Percentiles rank a stretch among this genome's conserved stretches.
Conservation (phyloP, 92 coral and sea anemone genomes). For the Chrysogorgia sp. region DNA sequence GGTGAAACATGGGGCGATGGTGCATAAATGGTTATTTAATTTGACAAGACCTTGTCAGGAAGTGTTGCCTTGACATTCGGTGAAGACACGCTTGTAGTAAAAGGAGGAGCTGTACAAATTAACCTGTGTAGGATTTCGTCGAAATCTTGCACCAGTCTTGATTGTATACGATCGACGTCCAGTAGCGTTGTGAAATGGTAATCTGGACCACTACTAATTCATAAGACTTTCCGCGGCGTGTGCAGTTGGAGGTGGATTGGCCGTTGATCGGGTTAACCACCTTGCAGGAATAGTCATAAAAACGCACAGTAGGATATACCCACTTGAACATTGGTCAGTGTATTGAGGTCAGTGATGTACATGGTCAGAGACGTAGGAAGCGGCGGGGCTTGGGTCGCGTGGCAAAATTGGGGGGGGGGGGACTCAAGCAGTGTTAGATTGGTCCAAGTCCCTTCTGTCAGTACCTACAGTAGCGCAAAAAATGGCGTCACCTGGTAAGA, state of each 20-base stretch:
- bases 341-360: too few relatives aligned
- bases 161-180: constrained; percentile 59
- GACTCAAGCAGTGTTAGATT: too few relatives aligned
- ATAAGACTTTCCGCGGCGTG: constrained; percentile 54
- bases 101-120: constrained; percentile 39
- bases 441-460: too few relatives aligned
- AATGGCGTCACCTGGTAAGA: too few relatives aligned
- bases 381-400: too few relatives aligned
- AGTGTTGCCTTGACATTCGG: constrained; percentile 21
- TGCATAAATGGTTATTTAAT: constrained; percentile 15
- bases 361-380: too few relatives aligned
- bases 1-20: constrained; percentile 20
- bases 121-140: constrained; percentile 47
- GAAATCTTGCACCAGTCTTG: constrained; percentile 38
- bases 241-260: constrained; percentile 60
- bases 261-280: constrained; percentile 49
- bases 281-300: constrained; percentile 59
- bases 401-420: too few relatives aligned
- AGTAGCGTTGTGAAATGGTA: constrained; percentile 52
- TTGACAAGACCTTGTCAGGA: constrained; percentile 28
- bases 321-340: too few relatives aligned
- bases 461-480: too few relatives aligned
- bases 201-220: constrained; percentile 58
- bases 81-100: not conserved
- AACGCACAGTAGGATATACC: constrained; percentile 60